These are phyloP conservation scores for Acipenser oxyrinchus DNA, from an alignment of 2,797 vertebrate species.

Conservation along the genomic window DNA sequence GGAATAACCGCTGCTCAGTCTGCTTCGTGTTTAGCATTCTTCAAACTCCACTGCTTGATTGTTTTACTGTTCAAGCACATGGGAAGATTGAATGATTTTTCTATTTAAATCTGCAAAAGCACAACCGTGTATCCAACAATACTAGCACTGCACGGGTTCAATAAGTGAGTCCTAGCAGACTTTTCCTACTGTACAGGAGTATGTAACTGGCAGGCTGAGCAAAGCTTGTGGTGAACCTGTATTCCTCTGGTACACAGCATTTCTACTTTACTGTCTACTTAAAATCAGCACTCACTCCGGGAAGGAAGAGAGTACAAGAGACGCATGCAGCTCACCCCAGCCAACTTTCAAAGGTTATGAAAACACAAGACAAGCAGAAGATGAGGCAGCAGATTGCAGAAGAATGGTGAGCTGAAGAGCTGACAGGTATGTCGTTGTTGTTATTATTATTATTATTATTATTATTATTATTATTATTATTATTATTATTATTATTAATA, in stretches of 20 bases:
- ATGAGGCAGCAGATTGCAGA: conserved; percentile 1
- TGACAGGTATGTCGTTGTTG: conserved; percentile 18
- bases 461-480: too few species aligned
- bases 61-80: background rate
- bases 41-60: background rate
- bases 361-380: background rate
- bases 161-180: too few species aligned
- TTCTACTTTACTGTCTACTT: conserved; percentile 8
- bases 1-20: conserved; percentile 30
- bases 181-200: too few species aligned
- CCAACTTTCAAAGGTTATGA: background rate
- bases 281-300: background rate
- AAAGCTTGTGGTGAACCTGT: conserved; percentile 22
- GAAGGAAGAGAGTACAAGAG: background rate
- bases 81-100: too few species aligned
- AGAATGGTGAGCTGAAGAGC: background rate
- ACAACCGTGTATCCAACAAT: too few species aligned
- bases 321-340: background rate
- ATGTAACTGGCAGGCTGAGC: too few species aligned
- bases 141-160: too few species aligned
- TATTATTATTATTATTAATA: too few species aligned
- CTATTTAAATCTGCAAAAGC: too few species aligned
- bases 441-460: too few species aligned
- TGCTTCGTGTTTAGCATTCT: background rate
- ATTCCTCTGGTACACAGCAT: conserved; percentile 26